Evolutionary conservation across 2,888 invertebrate genomes (phyloP), one percentile per base, ranked within the genome.

Genomic region (Caenorhabditis auriculariae): DNA sequence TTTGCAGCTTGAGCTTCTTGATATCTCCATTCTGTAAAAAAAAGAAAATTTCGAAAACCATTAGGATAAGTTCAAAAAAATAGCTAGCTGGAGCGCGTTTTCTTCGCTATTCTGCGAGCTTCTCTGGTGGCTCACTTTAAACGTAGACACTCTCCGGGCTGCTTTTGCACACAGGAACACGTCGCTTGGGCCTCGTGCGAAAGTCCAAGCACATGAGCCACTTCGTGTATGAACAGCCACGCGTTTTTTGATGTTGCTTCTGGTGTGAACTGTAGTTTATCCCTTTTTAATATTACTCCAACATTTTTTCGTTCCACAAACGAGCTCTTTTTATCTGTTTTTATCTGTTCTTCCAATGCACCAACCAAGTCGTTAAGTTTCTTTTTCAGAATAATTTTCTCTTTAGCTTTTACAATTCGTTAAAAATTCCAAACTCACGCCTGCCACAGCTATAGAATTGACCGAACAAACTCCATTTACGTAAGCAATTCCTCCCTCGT

Each of bases 401-500:
- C 12, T 27, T 27, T 53, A 32, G 15, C 17, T 12, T 32, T 45
- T 2, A 32, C 12, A 29, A 24, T n/a, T n/a, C n/a, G n/a, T n/a
- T 4, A 37, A 2, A 12, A 21, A 15, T 42, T 29, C 41, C 15
- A 19, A 2, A 28, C 57, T 60, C 6, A 72, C 72, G n/a, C 72
- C 72, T 38, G 66, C 61, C 29, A 72, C 53, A 46, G 67, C 64
- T 9, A 72, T 47, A 29, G 57, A 63, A 29, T 62, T 62, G 6
- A 64, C 57, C 21, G 62, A 62, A 37, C 72, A 72, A 5, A 64
- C 57, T 28, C 69, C 69, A 45, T 66, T 60, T 0, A 63, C 61
- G 38, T 66, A 69, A 1, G 72, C 69, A 27, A 69, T 72, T 7
- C 72, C 72, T 28, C 72, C 72, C 43, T 72, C 72, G 58, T 67